A percentile compares a stretch with the other conserved stretches of the same genome.
These are phyloP conservation scores for Rhizoglyphus robini DNA, from an alignment of 1,140 invertebrate species.

Conservation along the genomic window DNA sequence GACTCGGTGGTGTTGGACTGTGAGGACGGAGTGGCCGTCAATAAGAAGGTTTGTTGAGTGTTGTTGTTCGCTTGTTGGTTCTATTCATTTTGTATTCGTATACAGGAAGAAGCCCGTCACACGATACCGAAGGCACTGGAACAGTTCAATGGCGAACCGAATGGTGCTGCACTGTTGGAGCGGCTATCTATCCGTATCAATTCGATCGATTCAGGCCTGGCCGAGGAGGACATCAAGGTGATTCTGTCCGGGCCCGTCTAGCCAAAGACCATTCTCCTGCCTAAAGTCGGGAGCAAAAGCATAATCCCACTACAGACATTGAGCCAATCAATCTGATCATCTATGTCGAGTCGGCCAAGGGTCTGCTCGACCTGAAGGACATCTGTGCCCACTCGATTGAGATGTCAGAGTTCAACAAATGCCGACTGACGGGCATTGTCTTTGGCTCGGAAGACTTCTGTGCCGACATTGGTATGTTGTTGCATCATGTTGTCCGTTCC, in stretches of 20 bases:
- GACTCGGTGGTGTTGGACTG: conserved; percentile 55
- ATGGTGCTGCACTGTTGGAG: too few relatives aligned
- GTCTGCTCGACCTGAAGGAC: conserved; percentile 44
- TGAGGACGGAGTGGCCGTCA: conserved; percentile 56
- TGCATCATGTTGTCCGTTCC: too few relatives aligned
- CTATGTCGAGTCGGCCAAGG: conserved; percentile 48
- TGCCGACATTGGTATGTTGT: conserved; percentile 54
- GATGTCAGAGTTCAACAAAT: conserved; percentile 34
- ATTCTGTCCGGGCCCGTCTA: conserved; percentile 39
- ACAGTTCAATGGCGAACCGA: too few relatives aligned
- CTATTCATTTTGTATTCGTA: too few relatives aligned
- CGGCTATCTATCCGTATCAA: conserved; percentile 54
- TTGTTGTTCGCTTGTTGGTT: too few relatives aligned
- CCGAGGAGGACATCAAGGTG: conserved; percentile 44
- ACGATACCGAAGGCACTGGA: too few relatives aligned
- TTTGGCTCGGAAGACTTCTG: conserved; percentile 58
- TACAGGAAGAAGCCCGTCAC: too few relatives aligned
- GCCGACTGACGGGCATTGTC: conserved; percentile 46
- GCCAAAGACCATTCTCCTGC: conserved; percentile 47
- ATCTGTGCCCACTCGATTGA: conserved; percentile 41
- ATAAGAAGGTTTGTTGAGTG: too few relatives aligned
- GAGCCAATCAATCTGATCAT: conserved; percentile 40
- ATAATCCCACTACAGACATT: background rate
- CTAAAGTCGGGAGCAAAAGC: conserved; percentile 46
- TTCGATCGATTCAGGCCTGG: conserved; percentile 45